Percentiles rank a stretch among this genome's conserved stretches.
phyloP scores from a whole-genome alignment of 2,888 invertebrate species.

The Micropterix aruncella region DNA sequence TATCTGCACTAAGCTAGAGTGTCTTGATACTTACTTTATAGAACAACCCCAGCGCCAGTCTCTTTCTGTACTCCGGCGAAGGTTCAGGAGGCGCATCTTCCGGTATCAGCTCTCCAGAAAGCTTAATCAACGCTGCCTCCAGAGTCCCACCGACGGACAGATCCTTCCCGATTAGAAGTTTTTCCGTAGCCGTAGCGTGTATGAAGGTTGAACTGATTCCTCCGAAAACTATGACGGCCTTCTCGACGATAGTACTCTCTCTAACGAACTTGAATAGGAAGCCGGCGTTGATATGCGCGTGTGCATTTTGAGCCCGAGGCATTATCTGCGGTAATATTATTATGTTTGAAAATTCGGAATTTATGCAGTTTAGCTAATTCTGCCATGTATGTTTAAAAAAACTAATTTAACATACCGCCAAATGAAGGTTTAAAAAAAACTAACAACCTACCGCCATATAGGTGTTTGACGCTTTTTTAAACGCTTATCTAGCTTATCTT shows the following conservation, averaged over 20 bases:
- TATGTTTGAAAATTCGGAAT: not conserved
- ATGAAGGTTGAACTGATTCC: conserved; percentile 16
- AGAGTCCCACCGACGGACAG: conserved; percentile 18
- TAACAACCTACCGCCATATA: no score
- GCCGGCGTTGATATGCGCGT: conserved; percentile 62
- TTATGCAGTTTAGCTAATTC: not conserved
- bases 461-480: no score
- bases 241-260: conserved; percentile 21
- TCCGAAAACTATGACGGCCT: conserved; percentile 46
- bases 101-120: conserved; percentile 43
- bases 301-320: conserved; percentile 57
- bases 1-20: no score
- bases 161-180: not conserved
- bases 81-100: conserved; percentile 42
- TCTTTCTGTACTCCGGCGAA: conserved; percentile 41
- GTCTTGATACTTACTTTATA: conserved; percentile 58
- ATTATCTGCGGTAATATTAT: conserved; percentile 40
- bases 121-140: conserved; percentile 33
- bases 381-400: no score
- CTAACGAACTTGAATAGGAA: conserved; percentile 45
- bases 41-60: conserved; percentile 45
- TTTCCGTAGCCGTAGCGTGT: not conserved
- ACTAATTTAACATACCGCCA: no score
- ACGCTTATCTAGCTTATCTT: no score
- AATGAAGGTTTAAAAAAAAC: no score